phyloP scores from a whole-genome alignment of 92 coral and sea anemone genomes.

The Phenganax marumi region DNA sequence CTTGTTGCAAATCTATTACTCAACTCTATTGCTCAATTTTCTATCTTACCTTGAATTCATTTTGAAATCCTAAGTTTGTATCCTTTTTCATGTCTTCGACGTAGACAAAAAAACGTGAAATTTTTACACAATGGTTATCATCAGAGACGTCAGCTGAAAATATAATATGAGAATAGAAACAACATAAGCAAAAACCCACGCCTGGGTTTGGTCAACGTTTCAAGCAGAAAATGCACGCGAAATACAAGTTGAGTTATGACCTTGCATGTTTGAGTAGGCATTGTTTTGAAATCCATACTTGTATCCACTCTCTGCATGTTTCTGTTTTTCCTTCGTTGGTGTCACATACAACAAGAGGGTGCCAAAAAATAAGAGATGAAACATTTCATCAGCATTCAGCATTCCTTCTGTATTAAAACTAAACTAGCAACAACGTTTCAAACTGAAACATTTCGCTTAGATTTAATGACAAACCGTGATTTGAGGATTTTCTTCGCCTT shows the following conservation, averaged over 20 bases:
- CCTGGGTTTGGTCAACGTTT: not conserved
- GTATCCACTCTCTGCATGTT: not conserved
- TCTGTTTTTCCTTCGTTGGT: not conserved
- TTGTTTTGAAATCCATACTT: not conserved
- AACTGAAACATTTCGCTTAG: not conserved
- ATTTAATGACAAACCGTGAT: not conserved
- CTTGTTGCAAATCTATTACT: not conserved
- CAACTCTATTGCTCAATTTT: not conserved
- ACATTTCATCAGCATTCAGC: not conserved
- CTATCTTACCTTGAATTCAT: conserved; percentile 10
- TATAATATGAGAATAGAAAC: no score
- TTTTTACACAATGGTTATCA: not conserved
- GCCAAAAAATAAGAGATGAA: not conserved
- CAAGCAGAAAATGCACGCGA: not conserved
- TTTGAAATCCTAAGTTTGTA: conserved; percentile 26
- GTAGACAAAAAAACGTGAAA: conserved; percentile 10
- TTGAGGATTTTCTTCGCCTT: not conserved
- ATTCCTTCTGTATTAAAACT: no score
- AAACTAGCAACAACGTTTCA: no score
- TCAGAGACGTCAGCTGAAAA: not conserved
- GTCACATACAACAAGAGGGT: conserved; percentile 1
- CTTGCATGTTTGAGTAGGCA: not conserved
- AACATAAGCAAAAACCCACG: not conserved
- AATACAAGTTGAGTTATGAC: not conserved
- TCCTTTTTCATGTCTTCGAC: conserved; percentile 33